These are phyloP conservation scores for Ophion costatus DNA, from an alignment of 2,888 invertebrate genomes.

Conservation along the genomic window DNA sequence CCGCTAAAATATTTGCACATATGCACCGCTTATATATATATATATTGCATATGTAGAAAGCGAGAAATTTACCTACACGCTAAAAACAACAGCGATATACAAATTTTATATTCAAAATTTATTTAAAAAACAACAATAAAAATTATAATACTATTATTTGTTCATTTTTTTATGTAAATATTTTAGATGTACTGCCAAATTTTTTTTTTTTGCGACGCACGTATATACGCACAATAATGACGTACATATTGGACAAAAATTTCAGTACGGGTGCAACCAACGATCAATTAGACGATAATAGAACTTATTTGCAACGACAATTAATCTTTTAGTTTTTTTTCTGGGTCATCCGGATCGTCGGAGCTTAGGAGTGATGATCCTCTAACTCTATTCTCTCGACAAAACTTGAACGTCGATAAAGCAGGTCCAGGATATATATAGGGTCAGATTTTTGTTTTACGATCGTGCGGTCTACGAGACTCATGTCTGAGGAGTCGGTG, in stretches of 20 bases:
- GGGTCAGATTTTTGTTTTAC: constrained; percentile 3
- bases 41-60: constrained; percentile 1
- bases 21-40: neutral
- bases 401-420: neutral
- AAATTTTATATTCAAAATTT: neutral
- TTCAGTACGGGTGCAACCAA: constrained; percentile 5
- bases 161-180: constrained; percentile 2
- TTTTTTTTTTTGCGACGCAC: constrained; percentile 3
- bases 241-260: constrained; percentile 1
- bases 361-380: constrained; percentile 3
- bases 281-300: neutral
- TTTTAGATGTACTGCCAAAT: neutral
- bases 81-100: constrained; percentile 10
- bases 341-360: constrained; percentile 2
- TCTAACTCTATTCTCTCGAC: constrained; percentile 1
- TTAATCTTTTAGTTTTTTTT: constrained; percentile 5
- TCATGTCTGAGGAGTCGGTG: neutral
- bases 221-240: constrained; percentile 2
- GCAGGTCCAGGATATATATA: constrained; percentile 1
- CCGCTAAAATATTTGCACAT: constrained; percentile 7
- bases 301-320: constrained; percentile 3
- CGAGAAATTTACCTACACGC: neutral
- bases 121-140: neutral
- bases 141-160: constrained; percentile 2
- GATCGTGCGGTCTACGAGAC: constrained; percentile 7